These are phyloP conservation scores for Python bivittatus DNA, from an alignment of 2,113 vertebrate species.

Conservation along the genomic window DNA sequence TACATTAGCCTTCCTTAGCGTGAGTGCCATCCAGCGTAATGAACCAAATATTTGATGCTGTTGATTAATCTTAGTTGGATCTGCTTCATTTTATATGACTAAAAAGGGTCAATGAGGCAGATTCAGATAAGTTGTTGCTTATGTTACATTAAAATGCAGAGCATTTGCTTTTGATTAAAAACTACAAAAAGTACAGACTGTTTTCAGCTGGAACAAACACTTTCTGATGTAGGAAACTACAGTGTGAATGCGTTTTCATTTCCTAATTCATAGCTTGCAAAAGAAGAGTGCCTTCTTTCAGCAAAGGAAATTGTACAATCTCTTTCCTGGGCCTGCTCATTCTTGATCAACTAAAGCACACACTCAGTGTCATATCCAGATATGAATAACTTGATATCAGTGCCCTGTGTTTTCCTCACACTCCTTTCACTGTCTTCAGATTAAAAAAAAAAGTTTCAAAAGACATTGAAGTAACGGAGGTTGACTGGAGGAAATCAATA, in stretches of 20 bases:
- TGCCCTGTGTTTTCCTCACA: background rate
- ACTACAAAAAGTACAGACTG: background rate
- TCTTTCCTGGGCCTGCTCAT: background rate
- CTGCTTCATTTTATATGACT: background rate
- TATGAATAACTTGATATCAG: background rate
- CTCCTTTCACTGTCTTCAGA: background rate
- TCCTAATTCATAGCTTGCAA: background rate
- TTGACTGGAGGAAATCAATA: slow-evolving; percentile 25
- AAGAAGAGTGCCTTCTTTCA: background rate
- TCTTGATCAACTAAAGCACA: slow-evolving; percentile 30
- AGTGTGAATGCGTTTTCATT: background rate
- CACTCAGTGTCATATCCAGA: background rate
- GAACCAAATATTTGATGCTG: background rate
- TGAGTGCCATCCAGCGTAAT: background rate
- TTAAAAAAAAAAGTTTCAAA: background rate
- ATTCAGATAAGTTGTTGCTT: background rate
- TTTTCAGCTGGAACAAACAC: background rate
- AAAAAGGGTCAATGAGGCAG: background rate
- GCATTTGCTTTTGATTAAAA: background rate
- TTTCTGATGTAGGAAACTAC: background rate
- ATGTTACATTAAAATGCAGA: background rate
- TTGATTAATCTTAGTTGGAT: background rate
- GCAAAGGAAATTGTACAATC: background rate
- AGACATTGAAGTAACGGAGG: background rate
- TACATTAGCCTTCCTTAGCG: background rate